These are phyloP conservation scores for Eristalis intricaria DNA, from an alignment of 2,888 invertebrate species.

Conservation along the genomic window DNA sequence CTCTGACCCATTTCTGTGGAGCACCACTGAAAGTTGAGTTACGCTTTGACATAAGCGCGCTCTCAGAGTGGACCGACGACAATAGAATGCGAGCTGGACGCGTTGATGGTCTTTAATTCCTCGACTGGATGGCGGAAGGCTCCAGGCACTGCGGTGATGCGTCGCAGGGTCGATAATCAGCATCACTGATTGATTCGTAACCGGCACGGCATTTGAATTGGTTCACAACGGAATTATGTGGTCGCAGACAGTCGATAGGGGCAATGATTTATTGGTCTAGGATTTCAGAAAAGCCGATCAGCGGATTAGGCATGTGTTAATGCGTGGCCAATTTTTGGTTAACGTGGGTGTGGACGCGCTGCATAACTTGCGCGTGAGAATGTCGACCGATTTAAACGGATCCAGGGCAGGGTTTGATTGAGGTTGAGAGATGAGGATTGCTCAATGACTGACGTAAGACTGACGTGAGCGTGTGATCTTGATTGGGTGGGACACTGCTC, in stretches of 20 bases:
- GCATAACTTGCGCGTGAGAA: conserved; percentile 43
- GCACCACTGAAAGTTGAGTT: conserved; percentile 7
- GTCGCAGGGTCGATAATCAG: conserved; percentile 39
- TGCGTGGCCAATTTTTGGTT: conserved; percentile 25
- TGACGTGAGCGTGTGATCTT: conserved; percentile 1
- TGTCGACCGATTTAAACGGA: background rate
- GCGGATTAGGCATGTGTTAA: conserved; percentile 60
- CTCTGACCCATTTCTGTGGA: conserved; percentile 32
- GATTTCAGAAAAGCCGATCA: conserved; percentile 63
- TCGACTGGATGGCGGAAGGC: too few relatives aligned
- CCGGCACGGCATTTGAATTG: conserved; percentile 55
- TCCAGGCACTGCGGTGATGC: background rate
- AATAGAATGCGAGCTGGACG: conserved; percentile 33
- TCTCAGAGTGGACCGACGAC: conserved; percentile 9
- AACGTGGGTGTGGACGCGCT: conserved; percentile 54
- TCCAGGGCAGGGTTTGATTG: background rate
- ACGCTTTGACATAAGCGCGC: conserved; percentile 45
- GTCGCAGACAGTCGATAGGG: conserved; percentile 60
- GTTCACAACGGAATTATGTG: conserved; percentile 64
- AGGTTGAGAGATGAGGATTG: background rate
- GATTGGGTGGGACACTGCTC: background rate
- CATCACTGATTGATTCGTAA: conserved; percentile 68
- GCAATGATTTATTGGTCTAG: conserved; percentile 62
- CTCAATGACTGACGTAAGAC: background rate
- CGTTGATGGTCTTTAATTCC: conserved; percentile 47